Base-by-base conservation (phyloP, 2,888 invertebrate genomes). In the Endotricha flammealis region DNA sequence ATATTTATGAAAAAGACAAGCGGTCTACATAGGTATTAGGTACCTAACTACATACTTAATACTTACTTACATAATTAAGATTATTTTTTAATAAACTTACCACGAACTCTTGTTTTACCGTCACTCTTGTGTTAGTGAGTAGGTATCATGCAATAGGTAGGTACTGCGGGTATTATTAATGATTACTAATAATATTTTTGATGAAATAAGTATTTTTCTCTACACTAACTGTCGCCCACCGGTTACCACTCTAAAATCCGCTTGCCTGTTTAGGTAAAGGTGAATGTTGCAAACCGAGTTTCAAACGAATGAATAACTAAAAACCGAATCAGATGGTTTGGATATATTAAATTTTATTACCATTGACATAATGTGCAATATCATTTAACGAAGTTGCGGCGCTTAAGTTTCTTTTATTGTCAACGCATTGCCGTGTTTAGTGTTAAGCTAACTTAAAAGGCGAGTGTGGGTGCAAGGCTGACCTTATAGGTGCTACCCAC, bases 391-490 rank as follows among this genome's bases (percentile, higher is more conserved):
- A 27, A n/a, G 29, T 34, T 17, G 25, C 14, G 24, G 7, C 3
- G 3, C 13, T 22, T 37, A 32, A n/a, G 6, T 12, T 17, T 17
- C 23, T 31, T 42, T 30, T 29, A 31, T 14, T 32, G 11, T 36
- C 22, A 8, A 22, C 14, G 11, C 32, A 29, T 28, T 34, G 45
- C 46, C 49, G 48, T 58, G 56, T 64, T 65, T 68, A 66, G 68
- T 61, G 66, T 66, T 70, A 67, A 76, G 74, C 63, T 67, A 66
- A 58, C 67, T 57, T 80, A 81, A 67, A 85, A 70, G 82, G 82
- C 56, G 50, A 57, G 82, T 76, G 85, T 86, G 85, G 86, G 86
- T 80, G 85, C 86, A 85, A 85, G 85, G 85, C 70, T 85, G 82
- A 83, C 83, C 82, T 85, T 83, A 81, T 68, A 81, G 75, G 75